phyloP scores from a whole-genome alignment of 2,797 vertebrate genomes.

The Epinephelus awoara region DNA sequence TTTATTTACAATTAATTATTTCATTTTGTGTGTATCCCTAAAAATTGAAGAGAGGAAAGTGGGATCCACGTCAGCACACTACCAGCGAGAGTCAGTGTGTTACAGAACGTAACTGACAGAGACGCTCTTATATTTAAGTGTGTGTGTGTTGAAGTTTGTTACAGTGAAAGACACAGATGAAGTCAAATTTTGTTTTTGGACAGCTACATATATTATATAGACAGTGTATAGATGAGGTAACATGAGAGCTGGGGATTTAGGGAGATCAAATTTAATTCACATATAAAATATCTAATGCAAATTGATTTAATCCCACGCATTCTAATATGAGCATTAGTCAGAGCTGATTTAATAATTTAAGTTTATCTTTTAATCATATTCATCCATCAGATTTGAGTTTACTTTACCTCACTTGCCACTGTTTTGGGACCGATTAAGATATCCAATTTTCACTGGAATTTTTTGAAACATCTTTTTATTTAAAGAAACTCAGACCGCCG shows the following conservation, averaged over 20 bases:
- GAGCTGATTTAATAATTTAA: background rate
- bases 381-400: background rate
- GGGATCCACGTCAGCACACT: background rate
- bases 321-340: background rate
- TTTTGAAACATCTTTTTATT: too few relatives aligned
- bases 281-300: conserved; percentile 1
- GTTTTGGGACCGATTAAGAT: background rate
- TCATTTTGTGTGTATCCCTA: too few relatives aligned
- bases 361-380: background rate
- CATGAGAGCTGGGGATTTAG: background rate
- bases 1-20: background rate
- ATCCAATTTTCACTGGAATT: too few relatives aligned
- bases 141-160: background rate
- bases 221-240: background rate
- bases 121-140: background rate
- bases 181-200: background rate
- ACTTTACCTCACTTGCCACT: background rate
- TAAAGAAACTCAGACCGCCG: too few relatives aligned
- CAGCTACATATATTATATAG: background rate
- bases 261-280: background rate
- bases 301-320: background rate
- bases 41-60: too few relatives aligned
- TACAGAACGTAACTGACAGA: background rate
- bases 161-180: background rate
- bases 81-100: background rate